These are phyloP conservation scores for Scaptomyza graminum DNA, from an alignment of 1,140 invertebrate species.

Conservation along the genomic window DNA sequence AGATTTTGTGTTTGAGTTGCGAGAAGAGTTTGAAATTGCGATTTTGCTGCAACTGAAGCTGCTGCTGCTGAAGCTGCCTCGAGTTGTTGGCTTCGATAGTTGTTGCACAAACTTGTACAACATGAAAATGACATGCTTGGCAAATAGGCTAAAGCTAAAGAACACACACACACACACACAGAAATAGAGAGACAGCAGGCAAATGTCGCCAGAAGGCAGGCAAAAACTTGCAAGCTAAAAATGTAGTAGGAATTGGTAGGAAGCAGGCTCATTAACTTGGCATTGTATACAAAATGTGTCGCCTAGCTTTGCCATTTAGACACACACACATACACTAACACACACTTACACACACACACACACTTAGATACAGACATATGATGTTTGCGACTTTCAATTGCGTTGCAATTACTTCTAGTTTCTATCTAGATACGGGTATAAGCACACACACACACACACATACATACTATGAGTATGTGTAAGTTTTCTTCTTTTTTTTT, in stretches of 20 bases:
- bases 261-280: constrained; percentile 48
- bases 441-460: constrained; percentile 4
- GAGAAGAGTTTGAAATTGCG: constrained; percentile 25
- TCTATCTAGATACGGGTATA: constrained; percentile 24
- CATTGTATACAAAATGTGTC: constrained; percentile 65
- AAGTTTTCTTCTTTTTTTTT: constrained; percentile 16
- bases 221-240: constrained; percentile 12
- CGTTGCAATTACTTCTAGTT: constrained; percentile 40
- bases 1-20: constrained; percentile 42
- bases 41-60: constrained; percentile 21
- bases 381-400: constrained; percentile 61
- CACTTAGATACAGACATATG: neutral
- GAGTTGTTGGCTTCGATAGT: constrained; percentile 49
- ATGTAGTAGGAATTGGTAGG: neutral
- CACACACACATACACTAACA: constrained; percentile 2
- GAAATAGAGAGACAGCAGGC: neutral
- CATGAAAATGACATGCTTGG: constrained; percentile 46
- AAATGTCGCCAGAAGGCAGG: constrained; percentile 20
- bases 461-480: neutral
- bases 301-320: constrained; percentile 12
- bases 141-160: constrained; percentile 41
- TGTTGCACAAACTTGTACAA: constrained; percentile 53
- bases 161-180: constrained; percentile 29
- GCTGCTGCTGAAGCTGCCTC: constrained; percentile 18
- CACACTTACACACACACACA: constrained; percentile 1